Base-by-base conservation (phyloP, 2,888 invertebrate genomes). In the Eumacrocentrus americanus region DNA sequence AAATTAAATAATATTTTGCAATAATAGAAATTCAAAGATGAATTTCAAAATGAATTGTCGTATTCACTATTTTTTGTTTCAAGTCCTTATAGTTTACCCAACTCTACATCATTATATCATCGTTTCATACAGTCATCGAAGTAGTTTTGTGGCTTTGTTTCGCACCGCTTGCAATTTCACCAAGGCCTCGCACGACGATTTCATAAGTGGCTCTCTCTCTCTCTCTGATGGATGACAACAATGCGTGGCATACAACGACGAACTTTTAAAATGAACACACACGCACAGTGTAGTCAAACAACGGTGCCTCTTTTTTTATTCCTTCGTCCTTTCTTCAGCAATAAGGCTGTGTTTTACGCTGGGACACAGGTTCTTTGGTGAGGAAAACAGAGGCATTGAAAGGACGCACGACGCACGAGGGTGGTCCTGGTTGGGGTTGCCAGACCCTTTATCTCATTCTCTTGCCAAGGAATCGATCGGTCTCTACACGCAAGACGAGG, bases 141-240 rank as follows among this genome's bases (percentile, higher is more conserved):
- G 9, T 29, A 29, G 29, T 29, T 29, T 29, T 29, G 29, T 29
- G 9, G 16, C 46, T 61, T 62, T 57, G 62, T 61, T 61, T 48
- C 47, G 34, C 58, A 34, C 40, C 37, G 57, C 52, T 62, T 52
- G 60, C 65, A 58, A 62, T 63, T 67, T 60, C 51, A 44, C 6
- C 62, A 58, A 65, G 65, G 54, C 48, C 47, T 47, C 56, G 37
- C 44, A 40, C 40, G 54, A 58, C 38, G 50, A 53, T 60, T 60
- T 60, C 60, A 48, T 40, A 60, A 59, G 38, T 44, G 34, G 25
- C 53, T 25, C 42, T 54, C 5, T 22, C 22, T 5, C 11, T 44
- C 18, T 22, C 20, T 46, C 3, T 7, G 44, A 54, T 44, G 44
- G 42, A 18, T 22, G 44, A 34, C 35, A 34, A 54, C 54, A 54